phyloP scores from a whole-genome alignment of 2,888 invertebrate species.

The Yponomeuta sedellus region DNA sequence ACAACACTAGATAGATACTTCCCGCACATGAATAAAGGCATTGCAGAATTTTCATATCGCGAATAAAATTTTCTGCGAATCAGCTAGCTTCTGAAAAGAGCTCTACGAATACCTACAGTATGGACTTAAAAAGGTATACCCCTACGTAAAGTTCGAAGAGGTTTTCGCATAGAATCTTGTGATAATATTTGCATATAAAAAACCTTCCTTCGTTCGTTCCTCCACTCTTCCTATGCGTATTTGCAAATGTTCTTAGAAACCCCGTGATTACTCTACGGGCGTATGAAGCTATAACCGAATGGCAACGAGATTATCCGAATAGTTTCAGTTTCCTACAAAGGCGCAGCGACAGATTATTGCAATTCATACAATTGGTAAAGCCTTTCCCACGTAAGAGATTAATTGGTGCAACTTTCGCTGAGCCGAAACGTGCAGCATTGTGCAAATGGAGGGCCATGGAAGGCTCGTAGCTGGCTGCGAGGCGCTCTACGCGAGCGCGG shows the following conservation, averaged over 20 bases:
- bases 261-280: background rate
- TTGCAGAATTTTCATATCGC: too few species aligned
- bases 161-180: slow-evolving; percentile 57
- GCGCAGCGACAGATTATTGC: slow-evolving; percentile 21
- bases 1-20: too few species aligned
- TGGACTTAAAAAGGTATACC: background rate
- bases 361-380: slow-evolving; percentile 46
- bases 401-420: slow-evolving; percentile 59
- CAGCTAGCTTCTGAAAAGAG: background rate
- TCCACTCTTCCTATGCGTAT: slow-evolving; percentile 57
- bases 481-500: slow-evolving; percentile 34
- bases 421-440: slow-evolving; percentile 35
- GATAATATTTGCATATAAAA: slow-evolving; percentile 69
- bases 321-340: background rate
- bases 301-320: background rate
- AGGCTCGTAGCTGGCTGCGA: slow-evolving; percentile 38
- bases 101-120: background rate
- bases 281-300: background rate
- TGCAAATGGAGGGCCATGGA: slow-evolving; percentile 30
- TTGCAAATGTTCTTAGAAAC: slow-evolving; percentile 41
- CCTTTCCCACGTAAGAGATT: slow-evolving; percentile 46
- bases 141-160: slow-evolving; percentile 34
- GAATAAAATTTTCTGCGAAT: background rate
- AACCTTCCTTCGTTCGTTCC: slow-evolving; percentile 41
- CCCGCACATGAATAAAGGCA: too few species aligned